These are phyloP conservation scores for Hyperoplus immaculatus DNA, from an alignment of 2,797 vertebrate genomes.

Conservation along the genomic window DNA sequence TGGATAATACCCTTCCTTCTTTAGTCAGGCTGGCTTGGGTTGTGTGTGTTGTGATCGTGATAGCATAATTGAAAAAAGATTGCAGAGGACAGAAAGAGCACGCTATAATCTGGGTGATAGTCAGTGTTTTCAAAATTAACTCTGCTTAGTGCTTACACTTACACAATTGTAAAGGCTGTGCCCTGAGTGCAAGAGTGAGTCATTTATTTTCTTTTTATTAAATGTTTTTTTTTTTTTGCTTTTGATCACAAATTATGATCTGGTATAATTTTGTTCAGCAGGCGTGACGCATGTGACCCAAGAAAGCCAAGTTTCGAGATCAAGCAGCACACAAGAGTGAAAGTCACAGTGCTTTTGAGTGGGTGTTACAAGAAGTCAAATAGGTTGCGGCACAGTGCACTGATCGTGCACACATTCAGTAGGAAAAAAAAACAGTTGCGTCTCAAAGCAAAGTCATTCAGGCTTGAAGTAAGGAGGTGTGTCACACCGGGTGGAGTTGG, in stretches of 20 bases:
- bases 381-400: constrained; percentile 38
- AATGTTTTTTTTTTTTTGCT: constrained; percentile 39
- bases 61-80: constrained; percentile 74
- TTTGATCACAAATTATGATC: constrained; percentile 42
- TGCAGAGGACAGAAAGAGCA: constrained; percentile 51
- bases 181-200: constrained; percentile 37
- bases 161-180: constrained; percentile 42
- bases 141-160: constrained; percentile 52
- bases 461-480: constrained; percentile 70
- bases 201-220: constrained; percentile 44
- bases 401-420: constrained; percentile 41
- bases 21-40: constrained; percentile 73
- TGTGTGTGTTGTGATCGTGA: constrained; percentile 74
- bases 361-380: constrained; percentile 63
- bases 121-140: constrained; percentile 61
- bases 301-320: constrained; percentile 62
- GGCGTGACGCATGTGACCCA: constrained; percentile 37
- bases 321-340: constrained; percentile 56
- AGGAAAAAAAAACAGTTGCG: constrained; percentile 49
- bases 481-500: constrained; percentile 67
- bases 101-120: constrained; percentile 64
- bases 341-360: constrained; percentile 64
- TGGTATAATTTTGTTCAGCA: constrained; percentile 52
- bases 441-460: constrained; percentile 60
- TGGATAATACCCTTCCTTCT: constrained; percentile 68